Evolutionary conservation across 2,888 invertebrate genomes (phyloP).

Genomic region (Imbricaverruca yamaguchii): DNA sequence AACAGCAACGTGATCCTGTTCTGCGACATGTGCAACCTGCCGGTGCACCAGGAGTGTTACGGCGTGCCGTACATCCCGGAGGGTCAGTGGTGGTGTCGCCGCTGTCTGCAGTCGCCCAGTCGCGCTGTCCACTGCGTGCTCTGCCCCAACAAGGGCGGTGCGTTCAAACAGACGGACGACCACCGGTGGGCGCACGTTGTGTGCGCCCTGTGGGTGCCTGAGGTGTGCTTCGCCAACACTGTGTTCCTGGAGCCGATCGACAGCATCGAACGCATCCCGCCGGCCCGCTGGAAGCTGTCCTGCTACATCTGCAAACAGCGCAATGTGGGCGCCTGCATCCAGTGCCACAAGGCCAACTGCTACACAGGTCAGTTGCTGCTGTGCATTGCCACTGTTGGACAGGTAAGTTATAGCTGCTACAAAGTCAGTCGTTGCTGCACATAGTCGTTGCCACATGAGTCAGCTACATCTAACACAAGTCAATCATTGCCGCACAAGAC

Average conservation of each 20-base stretch:
- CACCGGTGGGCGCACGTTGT: constrained; percentile 97
- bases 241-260: constrained; percentile 96
- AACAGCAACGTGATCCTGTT: constrained; percentile 97
- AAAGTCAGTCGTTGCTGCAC: too few relatives aligned
- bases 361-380: constrained; percentile 54
- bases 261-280: constrained; percentile 90
- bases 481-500: too few relatives aligned
- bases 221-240: constrained; percentile 94
- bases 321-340: constrained; percentile 91
- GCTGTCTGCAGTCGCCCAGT: constrained; percentile 93
- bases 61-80: constrained; percentile 96
- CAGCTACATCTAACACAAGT: too few relatives aligned
- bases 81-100: constrained; percentile 94
- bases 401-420: not conserved
- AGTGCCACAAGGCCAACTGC: constrained; percentile 93
- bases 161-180: constrained; percentile 96
- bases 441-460: too few relatives aligned
- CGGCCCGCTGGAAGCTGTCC: constrained; percentile 90
- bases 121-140: constrained; percentile 93
- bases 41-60: constrained; percentile 97
- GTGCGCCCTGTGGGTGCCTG: constrained; percentile 98
- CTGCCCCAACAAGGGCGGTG: constrained; percentile 95
- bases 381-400: constrained; percentile 2
- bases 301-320: constrained; percentile 95
- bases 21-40: constrained; percentile 99